A percentile compares a stretch with the other conserved stretches of the same genome.
These are phyloP conservation scores for Styela clava DNA, from an alignment of 23 tunicate genomes.

Conservation along the genomic window DNA sequence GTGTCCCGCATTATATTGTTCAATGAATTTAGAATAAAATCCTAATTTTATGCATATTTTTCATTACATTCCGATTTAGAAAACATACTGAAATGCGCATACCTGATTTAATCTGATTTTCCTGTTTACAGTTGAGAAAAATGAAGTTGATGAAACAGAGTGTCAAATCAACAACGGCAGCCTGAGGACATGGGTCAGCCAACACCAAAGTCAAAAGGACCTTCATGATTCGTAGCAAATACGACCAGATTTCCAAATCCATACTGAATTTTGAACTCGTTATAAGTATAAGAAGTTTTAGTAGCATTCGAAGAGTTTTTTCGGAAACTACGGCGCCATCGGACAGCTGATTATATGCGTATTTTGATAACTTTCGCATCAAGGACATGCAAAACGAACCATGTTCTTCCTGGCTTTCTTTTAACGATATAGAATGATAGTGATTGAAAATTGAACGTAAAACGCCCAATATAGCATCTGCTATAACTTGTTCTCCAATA, in stretches of 20 bases:
- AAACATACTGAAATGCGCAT: too few relatives aligned
- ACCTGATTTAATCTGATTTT: slow-evolving; percentile 3
- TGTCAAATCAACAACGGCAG: background rate
- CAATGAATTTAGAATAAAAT: too few relatives aligned
- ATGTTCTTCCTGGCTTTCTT: background rate
- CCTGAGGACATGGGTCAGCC: background rate
- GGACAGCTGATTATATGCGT: background rate
- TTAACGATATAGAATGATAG: background rate
- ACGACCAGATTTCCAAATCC: background rate
- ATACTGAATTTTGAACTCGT: background rate
- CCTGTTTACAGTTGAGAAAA: background rate
- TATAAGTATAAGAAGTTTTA: background rate
- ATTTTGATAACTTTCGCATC: background rate
- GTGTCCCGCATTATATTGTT: too few relatives aligned
- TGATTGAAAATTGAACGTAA: background rate
- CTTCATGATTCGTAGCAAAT: background rate
- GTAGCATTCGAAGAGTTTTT: background rate
- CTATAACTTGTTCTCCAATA: background rate
- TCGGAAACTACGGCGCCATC: background rate
- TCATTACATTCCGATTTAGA: too few relatives aligned
- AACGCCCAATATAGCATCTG: background rate
- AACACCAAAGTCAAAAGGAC: background rate
- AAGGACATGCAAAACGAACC: background rate
- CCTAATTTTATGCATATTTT: too few relatives aligned
- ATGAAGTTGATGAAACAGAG: background rate